phyloP scores from a whole-genome alignment of 2,113 vertebrate species.

The Dasypus novemcinctus region DNA sequence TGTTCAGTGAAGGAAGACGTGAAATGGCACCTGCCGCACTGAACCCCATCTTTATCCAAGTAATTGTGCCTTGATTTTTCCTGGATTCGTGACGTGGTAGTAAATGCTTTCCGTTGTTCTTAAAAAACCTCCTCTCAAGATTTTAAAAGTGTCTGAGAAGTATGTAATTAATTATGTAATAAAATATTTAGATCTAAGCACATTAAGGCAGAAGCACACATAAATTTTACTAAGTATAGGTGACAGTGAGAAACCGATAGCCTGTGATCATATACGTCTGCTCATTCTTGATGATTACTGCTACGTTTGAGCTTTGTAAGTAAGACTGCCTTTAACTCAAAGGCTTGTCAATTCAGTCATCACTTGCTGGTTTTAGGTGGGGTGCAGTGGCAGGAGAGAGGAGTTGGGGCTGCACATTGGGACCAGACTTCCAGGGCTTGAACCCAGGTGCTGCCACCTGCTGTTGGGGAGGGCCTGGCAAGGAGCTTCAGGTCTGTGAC shows the following conservation, averaged over 20 bases:
- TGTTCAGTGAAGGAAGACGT: neutral
- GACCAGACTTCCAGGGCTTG: neutral
- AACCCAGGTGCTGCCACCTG: neutral
- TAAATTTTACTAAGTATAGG: neutral
- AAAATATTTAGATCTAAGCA: neutral
- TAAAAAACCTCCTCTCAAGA: neutral
- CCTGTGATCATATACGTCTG: neutral
- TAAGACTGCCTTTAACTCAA: neutral
- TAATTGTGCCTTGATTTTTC: neutral
- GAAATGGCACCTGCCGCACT: no score
- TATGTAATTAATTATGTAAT: neutral
- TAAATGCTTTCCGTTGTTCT: neutral
- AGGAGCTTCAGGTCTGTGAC: neutral
- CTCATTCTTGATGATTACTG: neutral
- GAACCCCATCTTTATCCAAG: neutral
- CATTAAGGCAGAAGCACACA: neutral
- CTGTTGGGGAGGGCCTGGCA: neutral
- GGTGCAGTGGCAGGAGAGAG: neutral
- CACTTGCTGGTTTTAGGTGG: fast-evolving
- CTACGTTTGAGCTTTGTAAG: neutral
- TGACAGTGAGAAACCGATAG: fast-evolving
- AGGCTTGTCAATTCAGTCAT: no score
- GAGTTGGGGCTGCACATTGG: neutral
- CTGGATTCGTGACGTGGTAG: neutral
- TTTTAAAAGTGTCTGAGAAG: neutral